These are phyloP conservation scores for Kryptolebias marmoratus DNA, from an alignment of 2,113 vertebrate genomes.

Conservation along the genomic window DNA sequence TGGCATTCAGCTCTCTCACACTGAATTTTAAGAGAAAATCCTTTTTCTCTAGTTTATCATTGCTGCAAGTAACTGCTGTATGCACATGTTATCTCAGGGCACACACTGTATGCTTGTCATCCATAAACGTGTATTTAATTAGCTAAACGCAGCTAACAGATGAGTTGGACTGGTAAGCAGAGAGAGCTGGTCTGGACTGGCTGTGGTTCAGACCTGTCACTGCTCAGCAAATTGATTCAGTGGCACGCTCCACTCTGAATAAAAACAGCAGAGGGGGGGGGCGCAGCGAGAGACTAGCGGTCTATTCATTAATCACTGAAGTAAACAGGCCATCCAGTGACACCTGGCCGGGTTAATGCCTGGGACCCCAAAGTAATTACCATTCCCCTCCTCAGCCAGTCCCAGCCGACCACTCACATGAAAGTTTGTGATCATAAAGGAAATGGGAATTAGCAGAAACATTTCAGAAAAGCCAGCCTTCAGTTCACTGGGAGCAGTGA, in stretches of 20 bases:
- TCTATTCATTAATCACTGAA: constrained; percentile 91
- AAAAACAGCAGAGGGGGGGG: constrained; percentile 76
- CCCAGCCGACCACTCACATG: constrained; percentile 85
- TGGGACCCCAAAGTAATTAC: constrained; percentile 89
- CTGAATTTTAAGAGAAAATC: no score
- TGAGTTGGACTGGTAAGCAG: constrained; percentile 34
- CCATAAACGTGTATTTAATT: constrained; percentile 66
- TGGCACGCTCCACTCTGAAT: constrained; percentile 79
- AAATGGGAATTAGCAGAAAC: constrained; percentile 96
- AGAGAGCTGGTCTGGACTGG: constrained; percentile 37
- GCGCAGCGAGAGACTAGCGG: constrained; percentile 81
- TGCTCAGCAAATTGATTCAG: constrained; percentile 83
- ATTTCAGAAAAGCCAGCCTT: constrained; percentile 82
- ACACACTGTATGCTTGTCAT: constrained; percentile 48
- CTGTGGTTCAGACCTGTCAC: constrained; percentile 72
- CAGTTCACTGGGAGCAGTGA: constrained; percentile 80
- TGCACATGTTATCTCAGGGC: constrained; percentile 57
- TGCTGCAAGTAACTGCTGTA: constrained; percentile 19
- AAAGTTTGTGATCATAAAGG: constrained; percentile 93
- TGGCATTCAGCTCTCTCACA: no score
- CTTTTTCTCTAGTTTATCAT: not conserved
- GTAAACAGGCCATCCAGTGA: constrained; percentile 88
- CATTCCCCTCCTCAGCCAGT: constrained; percentile 66
- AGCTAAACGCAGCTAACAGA: constrained; percentile 64
- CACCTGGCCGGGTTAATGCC: constrained; percentile 93